Evolutionary conservation across 2,888 invertebrate genomes (phyloP), one percentile per base, ranked within the genome.

Genomic region (Saturnia japonica): DNA sequence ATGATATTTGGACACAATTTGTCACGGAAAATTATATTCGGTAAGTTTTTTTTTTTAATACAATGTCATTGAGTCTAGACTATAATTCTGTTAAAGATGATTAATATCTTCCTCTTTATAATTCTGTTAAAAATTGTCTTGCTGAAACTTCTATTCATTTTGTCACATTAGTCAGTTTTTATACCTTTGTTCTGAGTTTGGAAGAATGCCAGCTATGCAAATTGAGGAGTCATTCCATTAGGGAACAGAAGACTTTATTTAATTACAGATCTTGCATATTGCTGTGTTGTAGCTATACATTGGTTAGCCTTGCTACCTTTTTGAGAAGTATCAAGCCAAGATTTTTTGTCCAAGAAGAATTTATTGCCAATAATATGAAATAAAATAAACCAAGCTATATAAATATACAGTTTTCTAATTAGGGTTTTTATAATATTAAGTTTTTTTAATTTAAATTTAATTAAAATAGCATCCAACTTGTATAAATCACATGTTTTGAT

Each of bases 1-100:
- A 97, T 91, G 97, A 99, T 85, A 98, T 99, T 84, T 99, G 99
- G 99, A 97, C 98, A 3, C 98, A 99, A 88, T 99, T 99, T 93
- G 97, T 99, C 0, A 97, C 97, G 25, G 97, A 98, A 82, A 97
- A 97, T 77, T 96, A 97, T 80, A 97, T 97, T 66, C 94, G 94
- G 94, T 94, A 85, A 78, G 75, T 72, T 69, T 71, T 45, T 60
- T 16, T 42, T 68, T 69, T n/a, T n/a, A n/a, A n/a, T n/a, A n/a
- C n/a, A n/a, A n/a, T n/a, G n/a, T n/a, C n/a, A n/a, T n/a, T n/a
- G n/a, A n/a, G n/a, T n/a, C n/a, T n/a, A n/a, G n/a, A n/a, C n/a
- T n/a, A n/a, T n/a, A n/a, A n/a, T n/a, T n/a, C n/a, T n/a, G n/a
- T n/a, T n/a, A n/a, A n/a, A n/a, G n/a, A n/a, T n/a, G n/a, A n/a